Evolutionary conservation across 2,113 vertebrate species (phyloP).

Genomic region (Columba livia): DNA sequence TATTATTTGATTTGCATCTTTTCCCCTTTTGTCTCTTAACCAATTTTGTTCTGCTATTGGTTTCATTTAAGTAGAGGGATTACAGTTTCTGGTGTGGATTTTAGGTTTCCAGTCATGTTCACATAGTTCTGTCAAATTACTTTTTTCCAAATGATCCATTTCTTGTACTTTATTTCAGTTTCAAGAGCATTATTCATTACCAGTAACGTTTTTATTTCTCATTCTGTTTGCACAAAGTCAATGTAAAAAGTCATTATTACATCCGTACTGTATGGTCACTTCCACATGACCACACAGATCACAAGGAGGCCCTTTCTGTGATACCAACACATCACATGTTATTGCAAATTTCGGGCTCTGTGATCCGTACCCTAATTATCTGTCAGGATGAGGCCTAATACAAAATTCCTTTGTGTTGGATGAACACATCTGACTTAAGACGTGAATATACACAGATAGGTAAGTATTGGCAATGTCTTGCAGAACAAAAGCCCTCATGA

Average conservation of each 20-base stretch:
- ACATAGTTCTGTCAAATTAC: neutral
- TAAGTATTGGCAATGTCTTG: neutral
- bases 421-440: neutral
- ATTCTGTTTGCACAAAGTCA: neutral
- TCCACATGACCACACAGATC: neutral
- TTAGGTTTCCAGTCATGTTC: neutral
- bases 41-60: neutral
- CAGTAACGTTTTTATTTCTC: neutral
- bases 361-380: neutral
- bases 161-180: neutral
- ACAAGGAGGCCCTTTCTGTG: neutral
- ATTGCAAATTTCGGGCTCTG: neutral
- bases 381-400: neutral
- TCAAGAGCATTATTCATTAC: neutral
- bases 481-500: neutral
- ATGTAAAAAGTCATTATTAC: rapidly evolving
- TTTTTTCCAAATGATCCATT: neutral
- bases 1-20: neutral
- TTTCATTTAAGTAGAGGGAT: neutral
- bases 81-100: neutral
- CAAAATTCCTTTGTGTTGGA: neutral
- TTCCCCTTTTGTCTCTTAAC: neutral
- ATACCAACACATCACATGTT: neutral
- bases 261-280: neutral
- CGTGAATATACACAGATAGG: neutral